phyloP scores from a whole-genome alignment of 1,140 invertebrate species.

The Drosophila kikkawai region DNA sequence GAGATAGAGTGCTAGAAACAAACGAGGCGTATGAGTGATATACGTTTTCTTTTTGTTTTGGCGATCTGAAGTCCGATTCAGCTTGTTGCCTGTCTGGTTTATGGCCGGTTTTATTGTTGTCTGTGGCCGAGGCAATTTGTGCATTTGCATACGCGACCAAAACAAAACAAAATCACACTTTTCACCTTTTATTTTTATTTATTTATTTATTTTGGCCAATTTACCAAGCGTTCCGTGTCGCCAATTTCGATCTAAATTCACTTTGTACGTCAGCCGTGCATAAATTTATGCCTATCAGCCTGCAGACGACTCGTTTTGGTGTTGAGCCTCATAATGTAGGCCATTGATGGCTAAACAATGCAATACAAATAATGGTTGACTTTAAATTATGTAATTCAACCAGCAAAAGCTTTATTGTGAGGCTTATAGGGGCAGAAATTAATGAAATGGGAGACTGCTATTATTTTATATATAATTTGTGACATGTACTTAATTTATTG shows the following conservation, averaged over 20 bases:
- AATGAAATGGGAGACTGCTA: not conserved
- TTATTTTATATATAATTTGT: constrained; percentile 5
- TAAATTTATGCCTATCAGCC: constrained; percentile 23
- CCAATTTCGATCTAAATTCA: constrained; percentile 61
- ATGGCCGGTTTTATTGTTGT: constrained; percentile 61
- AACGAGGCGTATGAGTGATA: constrained; percentile 76
- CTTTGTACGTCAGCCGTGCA: constrained; percentile 17
- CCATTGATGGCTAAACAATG: constrained; percentile 25
- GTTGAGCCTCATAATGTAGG: constrained; percentile 24
- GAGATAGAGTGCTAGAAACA: constrained; percentile 4
- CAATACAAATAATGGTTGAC: not conserved
- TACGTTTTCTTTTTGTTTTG: constrained; percentile 27
- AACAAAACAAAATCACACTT: constrained; percentile 29
- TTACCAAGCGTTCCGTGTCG: constrained; percentile 67
- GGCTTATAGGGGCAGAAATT: not conserved
- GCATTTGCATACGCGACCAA: constrained; percentile 67
- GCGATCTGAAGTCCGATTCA: constrained; percentile 48
- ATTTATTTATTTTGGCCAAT: constrained; percentile 45
- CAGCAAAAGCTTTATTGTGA: not conserved
- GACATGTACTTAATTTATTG: not conserved
- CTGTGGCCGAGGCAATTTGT: constrained; percentile 53
- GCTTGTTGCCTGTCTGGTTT: constrained; percentile 22
- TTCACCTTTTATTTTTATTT: constrained; percentile 7
- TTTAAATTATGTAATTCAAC: constrained; percentile 22
- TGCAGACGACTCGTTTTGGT: constrained; percentile 42